Evolutionary conservation across 2,888 invertebrate genomes (phyloP).

Genomic region (Nezara viridula): DNA sequence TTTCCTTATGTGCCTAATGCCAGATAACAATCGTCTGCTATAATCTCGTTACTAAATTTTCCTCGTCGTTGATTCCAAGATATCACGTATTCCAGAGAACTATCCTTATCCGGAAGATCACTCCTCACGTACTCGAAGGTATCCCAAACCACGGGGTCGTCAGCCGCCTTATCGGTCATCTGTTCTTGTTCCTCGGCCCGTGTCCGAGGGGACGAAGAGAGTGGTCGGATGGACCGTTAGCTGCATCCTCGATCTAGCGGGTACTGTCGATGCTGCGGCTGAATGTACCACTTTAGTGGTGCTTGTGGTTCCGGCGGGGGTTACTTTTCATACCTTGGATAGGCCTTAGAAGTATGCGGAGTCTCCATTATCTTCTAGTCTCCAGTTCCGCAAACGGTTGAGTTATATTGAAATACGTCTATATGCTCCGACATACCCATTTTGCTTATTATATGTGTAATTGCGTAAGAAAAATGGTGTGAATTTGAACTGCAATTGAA

Average conservation of each 20-base stretch:
- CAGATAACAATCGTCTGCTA: neutral
- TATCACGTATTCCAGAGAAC: neutral
- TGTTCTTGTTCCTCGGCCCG: constrained; percentile 16
- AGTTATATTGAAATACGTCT: neutral
- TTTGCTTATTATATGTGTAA: too few relatives aligned
- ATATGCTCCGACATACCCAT: too few relatives aligned
- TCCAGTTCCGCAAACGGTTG: neutral
- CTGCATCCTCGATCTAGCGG: neutral
- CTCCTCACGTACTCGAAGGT: neutral
- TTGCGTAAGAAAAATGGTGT: too few relatives aligned
- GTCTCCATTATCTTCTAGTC: neutral
- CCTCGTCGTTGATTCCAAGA: neutral
- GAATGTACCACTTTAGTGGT: neutral
- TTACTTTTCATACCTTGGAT: neutral
- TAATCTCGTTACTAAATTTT: constrained; percentile 12
- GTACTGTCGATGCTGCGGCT: neutral
- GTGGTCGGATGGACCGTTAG: neutral
- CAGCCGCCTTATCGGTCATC: constrained; percentile 35
- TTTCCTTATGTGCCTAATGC: neutral
- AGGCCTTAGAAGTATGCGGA: neutral
- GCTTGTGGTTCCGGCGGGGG: neutral
- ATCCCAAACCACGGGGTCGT: constrained; percentile 6
- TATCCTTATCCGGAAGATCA: neutral
- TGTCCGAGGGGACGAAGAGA: neutral
- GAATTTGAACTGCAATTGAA: too few relatives aligned